A percentile compares a stretch with the other conserved stretches of the same genome.
These are phyloP conservation scores for Drosophila subpulchrella DNA, from an alignment of 1,140 invertebrate genomes.

Conservation along the genomic window DNA sequence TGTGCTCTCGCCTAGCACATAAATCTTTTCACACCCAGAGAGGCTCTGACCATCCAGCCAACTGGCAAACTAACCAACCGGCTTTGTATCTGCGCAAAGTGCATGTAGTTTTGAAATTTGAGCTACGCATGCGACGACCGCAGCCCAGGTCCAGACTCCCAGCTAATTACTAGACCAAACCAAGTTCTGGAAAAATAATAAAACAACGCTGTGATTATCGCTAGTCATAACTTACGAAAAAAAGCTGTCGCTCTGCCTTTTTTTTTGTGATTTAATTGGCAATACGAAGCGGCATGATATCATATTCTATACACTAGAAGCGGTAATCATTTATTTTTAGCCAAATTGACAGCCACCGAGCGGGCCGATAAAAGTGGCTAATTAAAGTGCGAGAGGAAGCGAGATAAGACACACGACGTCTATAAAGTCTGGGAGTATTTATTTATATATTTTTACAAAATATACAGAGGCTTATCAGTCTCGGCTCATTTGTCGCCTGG, in stretches of 20 bases:
- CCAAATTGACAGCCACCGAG: slow-evolving; percentile 71
- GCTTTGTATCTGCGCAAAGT: slow-evolving; percentile 76
- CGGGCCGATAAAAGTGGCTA: slow-evolving; percentile 65
- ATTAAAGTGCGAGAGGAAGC: slow-evolving; percentile 37
- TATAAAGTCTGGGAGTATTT: not conserved
- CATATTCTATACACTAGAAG: slow-evolving; percentile 70
- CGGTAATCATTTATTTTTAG: slow-evolving; percentile 81
- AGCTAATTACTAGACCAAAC: slow-evolving; percentile 81
- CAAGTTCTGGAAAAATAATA: slow-evolving; percentile 41
- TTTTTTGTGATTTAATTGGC: slow-evolving; percentile 77
- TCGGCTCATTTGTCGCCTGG: slow-evolving; percentile 38
- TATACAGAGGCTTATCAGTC: slow-evolving; percentile 58
- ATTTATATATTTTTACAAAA: slow-evolving; percentile 14
- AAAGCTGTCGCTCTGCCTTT: slow-evolving; percentile 5
- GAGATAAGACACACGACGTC: slow-evolving; percentile 2
- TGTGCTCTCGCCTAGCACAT: slow-evolving; percentile 65
- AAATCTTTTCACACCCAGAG: slow-evolving; percentile 77
- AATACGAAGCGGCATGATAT: slow-evolving; percentile 74
- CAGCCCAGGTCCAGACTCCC: slow-evolving; percentile 10
- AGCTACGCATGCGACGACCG: slow-evolving; percentile 73
- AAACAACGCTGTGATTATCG: slow-evolving; percentile 65
- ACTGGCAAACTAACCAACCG: slow-evolving; percentile 16
- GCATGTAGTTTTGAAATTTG: slow-evolving; percentile 81
- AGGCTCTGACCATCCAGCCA: slow-evolving; percentile 18
- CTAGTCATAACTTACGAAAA: slow-evolving; percentile 71